Conservation (phyloP, 2,797 vertebrate species). For the Chiloscyllium punctatum region DNA sequence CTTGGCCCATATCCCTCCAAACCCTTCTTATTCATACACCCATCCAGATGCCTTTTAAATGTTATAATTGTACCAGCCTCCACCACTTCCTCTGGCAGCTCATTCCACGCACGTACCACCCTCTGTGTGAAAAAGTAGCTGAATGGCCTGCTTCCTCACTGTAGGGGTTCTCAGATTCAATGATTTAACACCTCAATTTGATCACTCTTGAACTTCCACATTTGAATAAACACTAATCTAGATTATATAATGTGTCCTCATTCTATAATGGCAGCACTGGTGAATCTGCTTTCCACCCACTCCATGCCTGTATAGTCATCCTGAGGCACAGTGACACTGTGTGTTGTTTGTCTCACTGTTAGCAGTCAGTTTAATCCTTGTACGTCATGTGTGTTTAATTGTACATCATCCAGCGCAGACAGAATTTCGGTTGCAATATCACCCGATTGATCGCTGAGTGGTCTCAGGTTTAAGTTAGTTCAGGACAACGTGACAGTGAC, state of each 20-base stretch:
- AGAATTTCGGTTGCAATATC: background rate
- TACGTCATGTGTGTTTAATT: background rate
- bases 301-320: background rate
- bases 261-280: background rate
- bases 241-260: background rate
- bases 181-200: background rate
- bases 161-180: no score
- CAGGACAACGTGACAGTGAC: no score
- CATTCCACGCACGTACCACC: no score
- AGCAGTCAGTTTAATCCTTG: background rate
- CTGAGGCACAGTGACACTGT: background rate
- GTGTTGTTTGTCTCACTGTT: background rate
- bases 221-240: background rate
- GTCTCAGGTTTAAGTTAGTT: background rate
- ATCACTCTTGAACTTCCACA: background rate
- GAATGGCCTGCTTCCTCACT: no score
- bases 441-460: background rate
- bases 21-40: no score
- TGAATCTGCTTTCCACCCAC: background rate
- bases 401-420: background rate
- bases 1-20: no score
- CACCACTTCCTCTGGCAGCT: no score
- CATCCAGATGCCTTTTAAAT: no score
- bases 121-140: no score
- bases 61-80: no score